Evolutionary conservation across 2,113 vertebrate genomes (phyloP), one percentile per base, ranked within the genome.

Genomic region (Centropus bengalensis): DNA sequence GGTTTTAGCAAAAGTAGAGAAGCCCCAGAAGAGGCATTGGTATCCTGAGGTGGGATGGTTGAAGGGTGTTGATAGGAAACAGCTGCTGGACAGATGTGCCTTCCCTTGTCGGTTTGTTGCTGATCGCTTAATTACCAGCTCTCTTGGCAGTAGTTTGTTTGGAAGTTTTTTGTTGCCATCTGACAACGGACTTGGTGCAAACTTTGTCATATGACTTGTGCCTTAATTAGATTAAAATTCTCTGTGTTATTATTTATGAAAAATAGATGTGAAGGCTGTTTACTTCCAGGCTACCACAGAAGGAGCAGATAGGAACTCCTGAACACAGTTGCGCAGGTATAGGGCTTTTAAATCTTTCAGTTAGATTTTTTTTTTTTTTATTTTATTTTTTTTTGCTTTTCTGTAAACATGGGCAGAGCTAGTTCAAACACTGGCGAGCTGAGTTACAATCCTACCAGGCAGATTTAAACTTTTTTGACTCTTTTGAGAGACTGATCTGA

Each of bases 51-150:
- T 77, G 82, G 73, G 71, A 64, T 71, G 81, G 70, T 83, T 64
- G 52, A 52, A 82, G 81, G 12, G 70, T 95, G 89, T 67, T 92
- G 89, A 93, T 95, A 96, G 91, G 88, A 96, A 95, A 81, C 97
- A 97, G 96, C 93, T 96, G 95, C 96, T 95, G 93, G 92, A 88
- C 88, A 93, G 86, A 74, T 89, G 79, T 93, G 47, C 49, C 92
- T 52, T 78, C 67, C 75, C 60, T 90, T 95, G 96, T 97, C 96
- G 95, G 89, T 93, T 96, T 94, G 93, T 94, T 97, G 94, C 87
- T 96, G 85, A 95, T 95, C 91, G 87, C 97, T 92, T 97, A 95
- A 97, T 97, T 95, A 92, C 86, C 77, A 79, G 58, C 23, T 84
- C 81, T 81, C 68, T 81, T 89, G 94, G 87, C 88, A 93, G 93